phyloP scores from a whole-genome alignment of 2,797 vertebrate species.

The Eulemur rubriventer region DNA sequence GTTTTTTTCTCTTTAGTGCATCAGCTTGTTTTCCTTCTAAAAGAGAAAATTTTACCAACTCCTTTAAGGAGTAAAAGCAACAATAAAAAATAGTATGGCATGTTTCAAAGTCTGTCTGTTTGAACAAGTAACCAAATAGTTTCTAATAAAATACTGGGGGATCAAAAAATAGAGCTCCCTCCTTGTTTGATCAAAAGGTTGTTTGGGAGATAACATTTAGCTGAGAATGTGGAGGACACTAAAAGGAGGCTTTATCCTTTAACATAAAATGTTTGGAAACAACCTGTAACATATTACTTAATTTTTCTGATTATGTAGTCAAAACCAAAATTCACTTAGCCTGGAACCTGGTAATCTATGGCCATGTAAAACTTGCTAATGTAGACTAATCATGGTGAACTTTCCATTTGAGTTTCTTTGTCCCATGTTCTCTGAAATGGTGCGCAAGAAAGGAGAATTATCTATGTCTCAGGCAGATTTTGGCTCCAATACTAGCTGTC shows the following conservation, averaged over 20 bases:
- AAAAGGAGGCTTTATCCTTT: background rate
- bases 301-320: background rate
- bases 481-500: background rate
- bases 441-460: background rate
- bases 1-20: background rate
- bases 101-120: conserved; percentile 23
- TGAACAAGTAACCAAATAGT: background rate
- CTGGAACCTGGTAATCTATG: background rate
- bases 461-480: background rate
- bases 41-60: conserved; percentile 14
- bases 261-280: background rate
- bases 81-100: background rate
- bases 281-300: background rate
- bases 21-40: conserved; percentile 20
- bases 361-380: background rate
- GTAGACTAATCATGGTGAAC: background rate
- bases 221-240: background rate
- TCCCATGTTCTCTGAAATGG: background rate
- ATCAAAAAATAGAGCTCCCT: background rate
- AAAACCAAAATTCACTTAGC: background rate
- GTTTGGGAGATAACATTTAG: background rate
- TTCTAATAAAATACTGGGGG: background rate
- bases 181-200: background rate
- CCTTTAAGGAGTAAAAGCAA: conserved; percentile 25
- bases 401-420: background rate